phyloP scores from a whole-genome alignment of 2,888 invertebrate genomes.

The Scotopteryx bipunctaria region DNA sequence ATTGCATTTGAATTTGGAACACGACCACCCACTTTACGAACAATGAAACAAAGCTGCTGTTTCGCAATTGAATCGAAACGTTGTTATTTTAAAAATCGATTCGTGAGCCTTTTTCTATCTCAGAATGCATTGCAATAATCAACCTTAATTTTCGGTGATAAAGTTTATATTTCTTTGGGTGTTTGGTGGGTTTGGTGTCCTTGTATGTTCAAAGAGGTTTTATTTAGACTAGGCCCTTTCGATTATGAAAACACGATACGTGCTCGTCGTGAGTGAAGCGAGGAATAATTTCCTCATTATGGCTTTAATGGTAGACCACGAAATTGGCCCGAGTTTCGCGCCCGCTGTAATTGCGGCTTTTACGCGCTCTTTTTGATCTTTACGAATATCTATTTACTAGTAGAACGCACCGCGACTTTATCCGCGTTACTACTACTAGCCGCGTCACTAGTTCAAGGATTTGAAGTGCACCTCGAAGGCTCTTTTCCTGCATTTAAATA shows the following conservation, averaged over 20 bases:
- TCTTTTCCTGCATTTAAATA: too few relatives aligned
- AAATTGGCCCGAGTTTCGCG: constrained; percentile 62
- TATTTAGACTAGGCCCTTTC: constrained; percentile 43
- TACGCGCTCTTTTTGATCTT: constrained; percentile 44
- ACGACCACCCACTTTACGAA: constrained; percentile 44
- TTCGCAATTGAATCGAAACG: constrained; percentile 52
- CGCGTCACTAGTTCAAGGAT: too few relatives aligned
- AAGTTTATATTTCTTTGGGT: constrained; percentile 8
- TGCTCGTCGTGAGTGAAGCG: constrained; percentile 46
- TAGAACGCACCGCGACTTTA: too few relatives aligned
- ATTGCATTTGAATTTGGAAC: constrained; percentile 44
- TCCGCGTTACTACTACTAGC: too few relatives aligned
- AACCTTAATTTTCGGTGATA: constrained; percentile 4
- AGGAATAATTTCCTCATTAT: constrained; percentile 69
- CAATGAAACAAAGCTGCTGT: constrained; percentile 53
- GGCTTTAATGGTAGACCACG: constrained; percentile 58
- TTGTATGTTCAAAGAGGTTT: constrained; percentile 7
- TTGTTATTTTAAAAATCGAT: constrained; percentile 49
- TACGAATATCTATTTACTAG: constrained; percentile 12
- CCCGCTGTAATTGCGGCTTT: constrained; percentile 52
- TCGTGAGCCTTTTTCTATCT: constrained; percentile 21
- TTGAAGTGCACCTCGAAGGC: too few relatives aligned
- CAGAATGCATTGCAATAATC: constrained; percentile 7
- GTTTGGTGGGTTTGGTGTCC: constrained; percentile 5
- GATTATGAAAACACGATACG: constrained; percentile 66